A percentile compares a stretch with the other conserved stretches of the same genome.
Evolutionary conservation across 2,797 vertebrate genomes (phyloP).

Genomic region (Scarus forsteni): DNA sequence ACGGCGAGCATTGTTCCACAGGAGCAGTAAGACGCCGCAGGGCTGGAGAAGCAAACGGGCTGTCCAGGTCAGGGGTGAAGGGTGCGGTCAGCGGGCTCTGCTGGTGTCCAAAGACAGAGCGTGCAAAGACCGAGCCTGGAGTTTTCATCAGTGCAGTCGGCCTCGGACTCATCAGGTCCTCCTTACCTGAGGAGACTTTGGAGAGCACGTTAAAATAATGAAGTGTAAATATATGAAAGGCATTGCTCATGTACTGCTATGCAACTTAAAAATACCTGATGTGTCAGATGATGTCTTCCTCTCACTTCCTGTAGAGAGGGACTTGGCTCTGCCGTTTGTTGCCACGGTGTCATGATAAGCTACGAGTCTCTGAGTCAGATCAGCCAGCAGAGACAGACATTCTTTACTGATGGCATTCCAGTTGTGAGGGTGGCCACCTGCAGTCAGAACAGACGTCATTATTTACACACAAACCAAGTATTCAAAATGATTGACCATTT

Average conservation of each 20-base stretch:
- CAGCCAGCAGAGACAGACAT: slow-evolving; percentile 90
- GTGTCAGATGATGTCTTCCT: slow-evolving; percentile 80
- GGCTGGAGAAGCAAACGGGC: slow-evolving; percentile 84
- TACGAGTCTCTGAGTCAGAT: slow-evolving; percentile 91
- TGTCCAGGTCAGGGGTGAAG: slow-evolving; percentile 84
- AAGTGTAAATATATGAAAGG: not conserved
- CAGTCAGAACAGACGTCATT: not conserved
- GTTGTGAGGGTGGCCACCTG: slow-evolving; percentile 96
- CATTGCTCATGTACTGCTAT: not conserved
- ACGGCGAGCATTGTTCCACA: slow-evolving; percentile 84
- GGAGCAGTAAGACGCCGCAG: slow-evolving; percentile 80
- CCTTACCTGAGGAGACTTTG: slow-evolving; percentile 72
- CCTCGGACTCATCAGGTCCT: slow-evolving; percentile 84
- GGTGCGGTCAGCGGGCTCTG: slow-evolving; percentile 78
- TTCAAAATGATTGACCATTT: too few species aligned
- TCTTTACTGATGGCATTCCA: slow-evolving; percentile 94
- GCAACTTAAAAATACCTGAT: slow-evolving; percentile 69
- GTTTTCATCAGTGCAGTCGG: slow-evolving; percentile 73
- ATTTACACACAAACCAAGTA: not conserved
- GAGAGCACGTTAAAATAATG: slow-evolving; percentile 1
- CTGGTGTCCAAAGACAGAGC: slow-evolving; percentile 77
- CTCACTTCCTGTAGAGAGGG: slow-evolving; percentile 79
- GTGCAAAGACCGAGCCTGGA: slow-evolving; percentile 85
- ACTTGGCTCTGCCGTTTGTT: slow-evolving; percentile 90
- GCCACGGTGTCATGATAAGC: slow-evolving; percentile 92